Base-by-base conservation (phyloP, 2,797 vertebrate species). In the Oreochromis grahami region DNA sequence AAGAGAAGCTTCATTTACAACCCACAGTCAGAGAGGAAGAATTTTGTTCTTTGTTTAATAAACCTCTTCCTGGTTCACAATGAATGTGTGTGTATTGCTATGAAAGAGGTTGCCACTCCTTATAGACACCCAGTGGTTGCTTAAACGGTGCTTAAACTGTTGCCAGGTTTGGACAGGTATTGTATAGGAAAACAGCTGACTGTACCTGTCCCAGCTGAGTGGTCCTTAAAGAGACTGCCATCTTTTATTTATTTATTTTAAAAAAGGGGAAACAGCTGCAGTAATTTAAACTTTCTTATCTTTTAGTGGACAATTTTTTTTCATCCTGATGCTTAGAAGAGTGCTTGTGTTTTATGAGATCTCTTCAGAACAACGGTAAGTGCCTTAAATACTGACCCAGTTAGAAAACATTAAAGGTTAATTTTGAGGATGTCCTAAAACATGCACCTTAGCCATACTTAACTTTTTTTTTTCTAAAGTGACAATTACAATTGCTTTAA, bases 21-120 rank as follows among this genome's bases (percentile, higher is more conserved):
- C 0, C 1, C 58, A n/a, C 0, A n/a, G 17, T 36, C 4, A 63
- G 19, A 63, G 1, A 36, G 32, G 32, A 63, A 63, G 32, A 63
- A 7, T 63, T 36, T 63, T 36, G 58, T 63, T n/a, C 58, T 63
- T 36, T 63, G 58, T n/a, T 36, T 63, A 63, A 36, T 36, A 36
- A 1, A 0, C 17, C 19, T 63, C 58, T 63, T 63, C 32, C 58
- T 63, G 32, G 6, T 63, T 63, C 32, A 63, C 0, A 63, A n/a
- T 63, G 1, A 63, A 3, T 1, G 58, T 60, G 17, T 12, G 32
- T 36, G 58, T 13, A 2, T 65, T 65, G 60, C 0, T 63, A 21
- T 63, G 63, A 24, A 43, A 24, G 21, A 26, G 65, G 65, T 24
- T 68, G 8, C 38, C 65, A 70, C 21, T 36, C 58, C 32, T 36